These are phyloP conservation scores for Hydrophis major DNA, from an alignment of 2,797 vertebrate genomes.

Conservation along the genomic window DNA sequence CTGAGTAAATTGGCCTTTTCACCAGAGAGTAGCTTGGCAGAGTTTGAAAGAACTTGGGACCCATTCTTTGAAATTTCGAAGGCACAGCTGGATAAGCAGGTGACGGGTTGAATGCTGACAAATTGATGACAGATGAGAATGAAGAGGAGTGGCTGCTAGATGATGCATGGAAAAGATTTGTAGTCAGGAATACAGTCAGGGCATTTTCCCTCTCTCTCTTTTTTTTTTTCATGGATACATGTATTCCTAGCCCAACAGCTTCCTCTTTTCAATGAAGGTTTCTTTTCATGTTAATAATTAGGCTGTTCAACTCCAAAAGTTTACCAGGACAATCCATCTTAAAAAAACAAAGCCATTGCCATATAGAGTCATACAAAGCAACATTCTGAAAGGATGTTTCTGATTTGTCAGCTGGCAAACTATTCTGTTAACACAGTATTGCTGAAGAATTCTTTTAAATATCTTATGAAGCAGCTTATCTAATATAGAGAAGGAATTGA, in stretches of 20 bases:
- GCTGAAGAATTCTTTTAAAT: not conserved
- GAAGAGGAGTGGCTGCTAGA: slow-evolving; percentile 1
- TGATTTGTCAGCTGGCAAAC: not conserved
- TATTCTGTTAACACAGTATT: not conserved
- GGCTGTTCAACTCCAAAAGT: not conserved
- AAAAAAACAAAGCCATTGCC: not conserved
- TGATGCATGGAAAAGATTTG: slow-evolving; percentile 37
- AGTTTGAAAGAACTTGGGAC: slow-evolving; percentile 24
- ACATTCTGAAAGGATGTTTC: not conserved
- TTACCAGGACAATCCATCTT: slow-evolving; percentile 6
- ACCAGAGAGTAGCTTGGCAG: slow-evolving; percentile 6
- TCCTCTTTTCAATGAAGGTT: slow-evolving; percentile 8
- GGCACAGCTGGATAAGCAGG: slow-evolving; percentile 29
- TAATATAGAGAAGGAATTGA: not conserved
- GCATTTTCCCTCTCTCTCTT: not conserved
- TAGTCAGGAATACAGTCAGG: slow-evolving; percentile 15
- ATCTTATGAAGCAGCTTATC: not conserved
- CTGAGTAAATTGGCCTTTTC: slow-evolving; percentile 23
- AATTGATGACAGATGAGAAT: slow-evolving; percentile 25
- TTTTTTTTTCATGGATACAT: not conserved
- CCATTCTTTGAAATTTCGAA: slow-evolving; percentile 22
- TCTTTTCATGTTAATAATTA: not conserved
- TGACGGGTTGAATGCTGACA: slow-evolving; percentile 11
- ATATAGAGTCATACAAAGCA: not conserved
- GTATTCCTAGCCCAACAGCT: not conserved